Evolutionary conservation across 2,888 invertebrate species (phyloP).

Genomic region (Eristalinus sepulchralis): DNA sequence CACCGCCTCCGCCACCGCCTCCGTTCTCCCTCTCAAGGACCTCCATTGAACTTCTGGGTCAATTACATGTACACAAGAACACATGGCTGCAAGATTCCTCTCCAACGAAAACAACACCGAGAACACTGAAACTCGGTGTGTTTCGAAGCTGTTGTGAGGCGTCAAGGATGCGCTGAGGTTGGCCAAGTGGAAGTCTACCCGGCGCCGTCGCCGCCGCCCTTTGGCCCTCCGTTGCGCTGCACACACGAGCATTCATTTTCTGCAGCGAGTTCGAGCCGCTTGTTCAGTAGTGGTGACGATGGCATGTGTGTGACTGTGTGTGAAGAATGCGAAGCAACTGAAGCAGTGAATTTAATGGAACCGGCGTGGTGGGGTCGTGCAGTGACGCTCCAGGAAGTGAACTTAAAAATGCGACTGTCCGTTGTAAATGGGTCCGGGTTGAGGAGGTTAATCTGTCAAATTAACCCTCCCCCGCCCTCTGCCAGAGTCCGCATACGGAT

Average conservation of each 20-base stretch:
- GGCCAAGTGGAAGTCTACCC: neutral
- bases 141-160: conserved; percentile 19
- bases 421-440: neutral
- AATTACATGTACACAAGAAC: conserved; percentile 57
- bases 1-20: neutral
- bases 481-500: neutral
- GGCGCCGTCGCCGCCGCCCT: neutral
- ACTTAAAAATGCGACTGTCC: conserved; percentile 42
- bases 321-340: conserved; percentile 32
- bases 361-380: neutral
- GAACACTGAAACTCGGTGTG: neutral
- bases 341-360: conserved; percentile 40
- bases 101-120: neutral
- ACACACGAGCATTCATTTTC: neutral
- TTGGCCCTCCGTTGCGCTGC: neutral
- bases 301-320: neutral
- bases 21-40: conserved; percentile 19
- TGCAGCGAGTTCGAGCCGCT: conserved; percentile 20
- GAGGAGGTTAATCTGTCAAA: conserved; percentile 22
- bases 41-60: conserved; percentile 63
- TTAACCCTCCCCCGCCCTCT: neutral
- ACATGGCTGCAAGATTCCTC: conserved; percentile 31
- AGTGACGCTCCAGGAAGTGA: conserved; percentile 44
- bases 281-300: conserved; percentile 25
- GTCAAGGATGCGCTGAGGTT: conserved; percentile 23